Percentiles rank a stretch among this genome's conserved stretches.
Evolutionary conservation across 2,888 invertebrate genomes (phyloP).

Genomic region (Agrochola macilenta): DNA sequence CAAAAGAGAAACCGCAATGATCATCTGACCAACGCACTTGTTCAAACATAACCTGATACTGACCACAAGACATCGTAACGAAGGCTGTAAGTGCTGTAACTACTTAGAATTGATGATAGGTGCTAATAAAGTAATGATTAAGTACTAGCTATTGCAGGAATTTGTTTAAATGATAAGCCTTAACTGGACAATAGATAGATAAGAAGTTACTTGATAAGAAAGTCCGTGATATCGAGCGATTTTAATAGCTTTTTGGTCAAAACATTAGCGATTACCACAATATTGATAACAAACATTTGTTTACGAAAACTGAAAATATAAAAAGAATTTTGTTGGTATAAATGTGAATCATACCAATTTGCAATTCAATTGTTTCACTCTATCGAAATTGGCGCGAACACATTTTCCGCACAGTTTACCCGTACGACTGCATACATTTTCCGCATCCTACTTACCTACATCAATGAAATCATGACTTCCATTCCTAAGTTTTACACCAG

Average conservation of each 20-base stretch:
- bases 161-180: slow-evolving; percentile 10
- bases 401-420: not conserved
- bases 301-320: not conserved
- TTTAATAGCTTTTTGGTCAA: slow-evolving; percentile 11
- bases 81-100: slow-evolving; percentile 55
- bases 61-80: slow-evolving; percentile 55
- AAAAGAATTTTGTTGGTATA: not conserved
- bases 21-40: slow-evolving; percentile 25
- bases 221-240: not conserved
- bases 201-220: slow-evolving; percentile 8
- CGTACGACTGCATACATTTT: not conserved
- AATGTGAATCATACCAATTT: too few relatives aligned
- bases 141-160: not conserved
- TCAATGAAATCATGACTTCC: not conserved
- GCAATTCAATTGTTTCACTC: not conserved
- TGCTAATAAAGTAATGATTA: slow-evolving; percentile 38
- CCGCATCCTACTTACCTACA: not conserved
- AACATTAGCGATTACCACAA: slow-evolving; percentile 1
- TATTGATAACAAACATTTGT: not conserved
- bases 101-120: slow-evolving; percentile 17
- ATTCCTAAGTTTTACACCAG: not conserved
- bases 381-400: not conserved
- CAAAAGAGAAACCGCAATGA: slow-evolving; percentile 49
- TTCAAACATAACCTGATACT: slow-evolving; percentile 57
- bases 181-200: slow-evolving; percentile 2